These are phyloP conservation scores for Charanyca ferruginea DNA, from an alignment of 2,888 invertebrate genomes.

Conservation along the genomic window DNA sequence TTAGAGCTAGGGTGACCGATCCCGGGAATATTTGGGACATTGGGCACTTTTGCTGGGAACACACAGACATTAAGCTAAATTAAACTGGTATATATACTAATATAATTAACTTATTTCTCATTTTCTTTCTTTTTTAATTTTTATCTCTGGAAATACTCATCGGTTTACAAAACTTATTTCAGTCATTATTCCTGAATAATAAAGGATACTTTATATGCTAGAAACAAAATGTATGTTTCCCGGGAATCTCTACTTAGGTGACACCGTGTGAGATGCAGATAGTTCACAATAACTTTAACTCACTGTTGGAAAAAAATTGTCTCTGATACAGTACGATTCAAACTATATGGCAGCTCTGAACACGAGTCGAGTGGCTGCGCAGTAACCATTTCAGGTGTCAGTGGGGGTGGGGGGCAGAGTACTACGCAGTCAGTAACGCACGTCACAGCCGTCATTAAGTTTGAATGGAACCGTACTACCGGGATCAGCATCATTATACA, in stretches of 20 bases:
- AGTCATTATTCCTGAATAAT: neutral
- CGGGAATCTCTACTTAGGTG: neutral
- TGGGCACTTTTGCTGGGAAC: slow-evolving; percentile 24
- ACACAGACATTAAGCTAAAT: neutral
- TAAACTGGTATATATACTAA: neutral
- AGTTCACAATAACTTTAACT: neutral
- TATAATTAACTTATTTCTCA: neutral
- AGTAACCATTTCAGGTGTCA: too few species aligned
- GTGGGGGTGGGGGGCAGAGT: too few species aligned
- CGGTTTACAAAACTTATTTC: neutral
- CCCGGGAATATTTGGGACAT: slow-evolving; percentile 11
- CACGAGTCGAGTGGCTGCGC: too few species aligned
- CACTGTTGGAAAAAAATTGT: neutral
- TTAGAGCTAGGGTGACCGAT: slow-evolving; percentile 14
- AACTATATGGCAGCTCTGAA: too few species aligned
- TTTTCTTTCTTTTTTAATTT: neutral
- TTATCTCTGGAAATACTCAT: neutral
- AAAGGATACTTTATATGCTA: neutral
- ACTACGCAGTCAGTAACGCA: too few species aligned
- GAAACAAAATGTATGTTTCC: neutral
- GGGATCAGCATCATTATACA: neutral
- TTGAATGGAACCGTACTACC: too few species aligned
- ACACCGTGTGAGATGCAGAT: neutral
- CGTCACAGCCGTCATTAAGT: too few species aligned
- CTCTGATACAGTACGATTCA: too few species aligned